Percentiles rank a stretch among this genome's conserved stretches.
phyloP scores from a whole-genome alignment of 2,113 vertebrate genomes.

The Ornithorhynchus anatinus region DNA sequence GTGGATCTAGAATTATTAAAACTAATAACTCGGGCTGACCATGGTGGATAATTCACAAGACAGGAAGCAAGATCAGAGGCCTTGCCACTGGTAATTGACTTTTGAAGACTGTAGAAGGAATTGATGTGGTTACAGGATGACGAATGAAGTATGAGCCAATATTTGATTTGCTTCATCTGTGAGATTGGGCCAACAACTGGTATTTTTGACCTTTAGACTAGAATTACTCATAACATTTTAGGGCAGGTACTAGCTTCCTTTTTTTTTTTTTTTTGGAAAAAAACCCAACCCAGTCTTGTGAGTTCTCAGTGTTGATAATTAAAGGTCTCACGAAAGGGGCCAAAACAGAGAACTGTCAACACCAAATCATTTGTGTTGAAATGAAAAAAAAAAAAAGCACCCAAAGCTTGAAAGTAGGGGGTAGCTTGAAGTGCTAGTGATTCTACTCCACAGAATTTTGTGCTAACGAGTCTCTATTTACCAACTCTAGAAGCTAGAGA shows the following conservation, averaged over 20 bases:
- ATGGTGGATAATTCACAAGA: no score
- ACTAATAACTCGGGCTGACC: no score
- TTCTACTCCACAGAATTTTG: neutral
- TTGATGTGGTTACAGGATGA: neutral
- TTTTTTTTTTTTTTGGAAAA: no score
- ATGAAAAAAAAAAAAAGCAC: neutral
- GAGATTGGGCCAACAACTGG: neutral
- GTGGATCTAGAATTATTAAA: neutral
- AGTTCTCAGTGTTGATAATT: no score
- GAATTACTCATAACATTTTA: no score
- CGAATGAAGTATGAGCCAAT: neutral
- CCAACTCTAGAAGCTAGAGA: neutral
- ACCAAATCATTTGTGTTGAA: no score
- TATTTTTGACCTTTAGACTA: no score
- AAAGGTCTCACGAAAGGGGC: no score
- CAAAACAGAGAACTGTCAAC: no score
- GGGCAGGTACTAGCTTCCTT: no score
- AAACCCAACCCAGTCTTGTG: no score
- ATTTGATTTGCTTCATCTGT: neutral
- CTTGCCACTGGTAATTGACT: constrained; percentile 1
- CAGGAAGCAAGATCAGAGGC: neutral
- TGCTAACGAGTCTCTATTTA: neutral
- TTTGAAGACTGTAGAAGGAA: neutral
- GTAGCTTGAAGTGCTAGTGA: neutral
- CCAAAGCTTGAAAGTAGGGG: neutral